These are phyloP conservation scores for Cheilosia variabilis DNA, from an alignment of 2,888 invertebrate genomes.

Conservation along the genomic window DNA sequence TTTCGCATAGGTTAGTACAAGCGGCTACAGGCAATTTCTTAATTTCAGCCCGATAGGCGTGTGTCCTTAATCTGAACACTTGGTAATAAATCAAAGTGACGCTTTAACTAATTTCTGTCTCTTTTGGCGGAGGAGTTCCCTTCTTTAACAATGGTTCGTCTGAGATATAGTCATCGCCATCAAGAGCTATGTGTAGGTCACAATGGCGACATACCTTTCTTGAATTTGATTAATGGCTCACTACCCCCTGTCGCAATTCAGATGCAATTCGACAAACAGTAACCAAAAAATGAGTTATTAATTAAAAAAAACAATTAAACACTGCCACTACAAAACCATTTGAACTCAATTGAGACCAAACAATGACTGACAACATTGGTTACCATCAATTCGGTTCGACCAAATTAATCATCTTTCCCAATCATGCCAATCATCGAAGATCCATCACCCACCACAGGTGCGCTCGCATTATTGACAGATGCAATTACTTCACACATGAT, in stretches of 20 bases:
- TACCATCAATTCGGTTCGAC: constrained; percentile 11
- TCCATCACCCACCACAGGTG: constrained; percentile 6
- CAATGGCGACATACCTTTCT: neutral
- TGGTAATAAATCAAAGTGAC: neutral
- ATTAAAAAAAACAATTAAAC: neutral
- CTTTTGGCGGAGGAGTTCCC: neutral
- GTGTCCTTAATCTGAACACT: too few relatives aligned
- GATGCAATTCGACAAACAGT: neutral
- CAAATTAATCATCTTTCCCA: constrained; percentile 63
- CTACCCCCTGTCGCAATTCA: too few relatives aligned
- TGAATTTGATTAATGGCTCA: too few relatives aligned
- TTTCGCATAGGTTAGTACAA: too few relatives aligned
- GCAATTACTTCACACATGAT: constrained; percentile 29
- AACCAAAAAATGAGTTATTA: neutral
- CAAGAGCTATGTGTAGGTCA: neutral
- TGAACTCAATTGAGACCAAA: constrained; percentile 31
- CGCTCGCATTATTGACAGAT: constrained; percentile 51
- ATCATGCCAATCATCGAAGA: constrained; percentile 40
- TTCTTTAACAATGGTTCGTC: neutral
- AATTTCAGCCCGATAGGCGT: too few relatives aligned
- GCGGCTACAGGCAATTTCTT: too few relatives aligned
- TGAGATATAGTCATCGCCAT: neutral
- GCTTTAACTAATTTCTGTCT: neutral
- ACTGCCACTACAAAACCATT: constrained; percentile 29
- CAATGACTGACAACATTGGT: constrained; percentile 13